Evolutionary conservation across 2,888 invertebrate species (phyloP), one percentile per base, ranked within the genome.

Genomic region (Noctua janthina): DNA sequence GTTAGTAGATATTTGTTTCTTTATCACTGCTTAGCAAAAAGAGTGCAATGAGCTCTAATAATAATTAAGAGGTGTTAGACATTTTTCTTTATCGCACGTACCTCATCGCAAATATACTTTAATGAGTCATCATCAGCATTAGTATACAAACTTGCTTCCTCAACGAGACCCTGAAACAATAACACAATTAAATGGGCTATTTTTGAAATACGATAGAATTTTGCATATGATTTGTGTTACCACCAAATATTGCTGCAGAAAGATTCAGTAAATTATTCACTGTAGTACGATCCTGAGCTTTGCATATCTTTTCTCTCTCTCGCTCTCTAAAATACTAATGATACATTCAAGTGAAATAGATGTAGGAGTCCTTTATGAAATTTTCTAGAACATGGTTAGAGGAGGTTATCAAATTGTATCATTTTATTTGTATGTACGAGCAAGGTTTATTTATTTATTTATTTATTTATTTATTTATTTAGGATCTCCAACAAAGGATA

Each of bases 151-250:
- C 43, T 54, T 43, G 71, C 20, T 15, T 75, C 72, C 20, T 51
- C n/a, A 71, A 75, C 43, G 15, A 29, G 29, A 54, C 72, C 71
- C 75, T 75, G 72, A 75, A 62, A 59, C 4, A 59, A 59, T n/a
- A n/a, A 59, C 3, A 59, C 11, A 59, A 59, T 59, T 3, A 23
- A 56, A 56, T 23, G 56, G 3, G 10, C 23, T 56, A 23, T 56
- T 23, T 56, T 56, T 23, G 10, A 56, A 56, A 10, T 56, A 10
- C 3, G 56, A 56, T 23, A 23, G 10, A 23, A 10, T 56, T 56
- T 56, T 56, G 3, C 10, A 56, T 13, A 10, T 56, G 23, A 56
- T 56, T 56, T 56, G 23, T 10, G 10, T 23, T 10, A 23, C 10
- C 56, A 56, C 10, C 23, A 56, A 23, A 23, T 54, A 54, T 23